These are phyloP conservation scores for Meloidogyne hapla DNA, from an alignment of 1,140 invertebrate genomes.

Conservation along the genomic window DNA sequence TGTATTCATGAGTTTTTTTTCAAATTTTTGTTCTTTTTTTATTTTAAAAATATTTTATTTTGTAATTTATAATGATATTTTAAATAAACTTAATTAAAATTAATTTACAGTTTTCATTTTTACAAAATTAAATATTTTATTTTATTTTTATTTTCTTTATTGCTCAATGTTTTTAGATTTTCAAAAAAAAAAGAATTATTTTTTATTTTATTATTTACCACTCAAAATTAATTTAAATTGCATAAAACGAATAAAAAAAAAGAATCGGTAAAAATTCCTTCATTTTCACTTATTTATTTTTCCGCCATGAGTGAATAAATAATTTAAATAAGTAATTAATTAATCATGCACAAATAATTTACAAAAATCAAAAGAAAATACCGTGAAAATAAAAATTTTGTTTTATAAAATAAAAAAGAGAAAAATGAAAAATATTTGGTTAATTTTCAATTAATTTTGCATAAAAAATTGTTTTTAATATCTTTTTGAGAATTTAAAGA, in stretches of 20 bases:
- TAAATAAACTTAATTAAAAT: no score
- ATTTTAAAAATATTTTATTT: no score
- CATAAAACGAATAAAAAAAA: not conserved
- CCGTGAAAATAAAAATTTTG: not conserved
- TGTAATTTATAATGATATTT: no score
- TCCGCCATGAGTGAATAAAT: slow-evolving; percentile 5
- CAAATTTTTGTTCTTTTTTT: not conserved
- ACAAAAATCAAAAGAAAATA: not conserved
- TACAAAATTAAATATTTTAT: no score
- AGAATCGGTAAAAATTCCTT: not conserved
- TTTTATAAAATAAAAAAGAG: not conserved
- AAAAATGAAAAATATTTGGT: not conserved
- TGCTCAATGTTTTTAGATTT: no score
- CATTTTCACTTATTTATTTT: no score
- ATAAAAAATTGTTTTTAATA: not conserved
- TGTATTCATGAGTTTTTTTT: not conserved
- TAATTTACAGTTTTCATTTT: no score
- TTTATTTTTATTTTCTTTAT: not conserved
- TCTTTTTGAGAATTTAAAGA: not conserved
- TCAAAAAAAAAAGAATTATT: not conserved
- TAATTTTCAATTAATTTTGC: slow-evolving; percentile 4
- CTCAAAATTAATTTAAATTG: not conserved
- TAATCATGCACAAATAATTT: slow-evolving; percentile 6
- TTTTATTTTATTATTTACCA: not conserved
- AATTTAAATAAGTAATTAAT: not conserved